These are phyloP conservation scores for Villa cingulata DNA, from an alignment of 2,888 invertebrate species.

Conservation along the genomic window DNA sequence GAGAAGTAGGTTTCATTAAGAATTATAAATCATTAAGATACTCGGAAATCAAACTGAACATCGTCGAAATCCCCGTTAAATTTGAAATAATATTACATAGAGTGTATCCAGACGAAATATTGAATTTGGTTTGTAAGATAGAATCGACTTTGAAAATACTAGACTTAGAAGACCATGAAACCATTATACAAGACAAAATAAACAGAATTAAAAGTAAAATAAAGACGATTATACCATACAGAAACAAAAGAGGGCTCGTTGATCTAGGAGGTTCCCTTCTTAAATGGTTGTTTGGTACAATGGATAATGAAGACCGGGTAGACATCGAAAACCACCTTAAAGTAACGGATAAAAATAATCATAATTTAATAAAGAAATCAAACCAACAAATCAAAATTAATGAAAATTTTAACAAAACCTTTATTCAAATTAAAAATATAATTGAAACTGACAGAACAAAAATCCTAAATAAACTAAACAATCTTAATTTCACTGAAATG, in stretches of 20 bases:
- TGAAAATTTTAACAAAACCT: neutral
- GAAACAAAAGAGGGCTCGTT: constrained; percentile 10
- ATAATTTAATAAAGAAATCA: constrained; percentile 2
- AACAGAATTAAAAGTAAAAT: neutral
- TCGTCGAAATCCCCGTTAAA: neutral
- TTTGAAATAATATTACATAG: constrained; percentile 7
- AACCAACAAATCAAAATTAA: constrained; percentile 3
- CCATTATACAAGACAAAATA: neutral
- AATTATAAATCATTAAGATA: no score
- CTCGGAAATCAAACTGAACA: neutral
- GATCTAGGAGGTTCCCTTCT: constrained; percentile 8
- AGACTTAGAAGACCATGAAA: neutral
- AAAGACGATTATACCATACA: constrained; percentile 5
- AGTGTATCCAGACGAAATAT: constrained; percentile 9
- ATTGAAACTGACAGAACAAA: neutral
- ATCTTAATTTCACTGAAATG: neutral
- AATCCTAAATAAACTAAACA: neutral
- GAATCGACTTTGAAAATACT: neutral
- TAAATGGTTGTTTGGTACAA: constrained; percentile 11
- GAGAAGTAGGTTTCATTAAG: no score
- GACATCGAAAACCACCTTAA: constrained; percentile 11
- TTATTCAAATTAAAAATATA: constrained; percentile 2
- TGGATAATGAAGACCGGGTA: constrained; percentile 11
- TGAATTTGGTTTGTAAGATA: constrained; percentile 6
- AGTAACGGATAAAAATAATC: constrained; percentile 8